Evolutionary conservation across 2,797 vertebrate genomes (phyloP).

Genomic region (Steatocranus sp.): DNA sequence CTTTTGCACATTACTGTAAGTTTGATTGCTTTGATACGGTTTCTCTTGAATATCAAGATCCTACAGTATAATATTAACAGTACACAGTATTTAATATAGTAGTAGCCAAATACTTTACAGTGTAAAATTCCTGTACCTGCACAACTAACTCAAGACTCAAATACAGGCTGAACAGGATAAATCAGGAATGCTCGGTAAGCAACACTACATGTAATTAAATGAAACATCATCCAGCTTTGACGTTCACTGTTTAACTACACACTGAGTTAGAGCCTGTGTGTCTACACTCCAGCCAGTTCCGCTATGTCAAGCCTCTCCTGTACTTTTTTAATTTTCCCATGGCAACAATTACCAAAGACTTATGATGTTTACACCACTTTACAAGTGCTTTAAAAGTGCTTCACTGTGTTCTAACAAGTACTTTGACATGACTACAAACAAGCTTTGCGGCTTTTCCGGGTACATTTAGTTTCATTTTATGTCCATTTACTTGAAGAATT

Average conservation of each 20-base stretch:
- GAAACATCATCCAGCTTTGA: neutral
- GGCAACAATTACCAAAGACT: conserved; percentile 36
- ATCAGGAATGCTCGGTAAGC: neutral
- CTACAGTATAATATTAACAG: neutral
- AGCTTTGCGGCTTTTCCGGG: neutral
- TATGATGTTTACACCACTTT: conserved; percentile 33
- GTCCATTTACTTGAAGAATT: conserved; percentile 8
- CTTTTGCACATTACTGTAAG: neutral
- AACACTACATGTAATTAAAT: neutral
- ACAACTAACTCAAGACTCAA: neutral
- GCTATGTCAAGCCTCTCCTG: neutral
- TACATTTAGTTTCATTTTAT: conserved; percentile 12
- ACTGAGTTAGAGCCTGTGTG: neutral
- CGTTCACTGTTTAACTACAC: conserved; percentile 3
- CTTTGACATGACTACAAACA: conserved; percentile 35
- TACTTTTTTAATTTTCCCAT: conserved; percentile 19
- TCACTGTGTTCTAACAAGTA: conserved; percentile 32
- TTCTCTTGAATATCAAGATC: neutral
- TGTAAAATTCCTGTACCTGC: neutral
- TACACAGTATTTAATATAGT: neutral
- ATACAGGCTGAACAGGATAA: neutral
- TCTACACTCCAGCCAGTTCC: neutral
- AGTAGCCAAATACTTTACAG: neutral
- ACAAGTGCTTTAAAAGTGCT: conserved; percentile 39
- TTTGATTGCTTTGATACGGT: neutral